A percentile compares a stretch with the other conserved stretches of the same genome.
Conservation (phyloP, 2,113 vertebrate genomes). For the Athene cunicularia region DNA sequence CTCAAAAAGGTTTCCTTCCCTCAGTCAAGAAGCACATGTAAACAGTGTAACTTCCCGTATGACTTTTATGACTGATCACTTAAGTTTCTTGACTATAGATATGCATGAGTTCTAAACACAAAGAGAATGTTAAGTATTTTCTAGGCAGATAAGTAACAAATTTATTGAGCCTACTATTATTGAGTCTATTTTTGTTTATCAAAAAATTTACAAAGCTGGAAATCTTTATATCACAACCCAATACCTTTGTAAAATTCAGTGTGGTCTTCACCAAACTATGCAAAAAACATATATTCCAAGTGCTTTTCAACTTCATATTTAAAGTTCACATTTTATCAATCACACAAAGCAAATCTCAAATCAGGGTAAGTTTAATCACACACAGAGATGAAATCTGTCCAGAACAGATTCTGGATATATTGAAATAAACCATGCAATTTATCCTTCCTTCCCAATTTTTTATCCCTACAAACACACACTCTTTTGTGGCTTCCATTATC, state of each 20-base stretch:
- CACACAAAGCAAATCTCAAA: neutral
- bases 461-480: fast-evolving
- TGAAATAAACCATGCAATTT: neutral
- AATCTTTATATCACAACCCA: neutral
- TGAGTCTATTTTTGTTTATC: neutral
- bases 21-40: neutral
- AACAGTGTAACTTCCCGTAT: neutral
- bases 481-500: neutral
- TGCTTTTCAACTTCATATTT: neutral
- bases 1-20: neutral
- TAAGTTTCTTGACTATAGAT: neutral
- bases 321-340: neutral
- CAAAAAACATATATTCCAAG: neutral
- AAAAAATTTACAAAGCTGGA: neutral
- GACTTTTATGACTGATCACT: neutral
- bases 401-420: neutral
- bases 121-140: neutral
- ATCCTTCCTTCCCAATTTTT: neutral
- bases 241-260: neutral
- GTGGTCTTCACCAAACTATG: neutral
- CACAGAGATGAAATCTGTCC: neutral
- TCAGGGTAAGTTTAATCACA: neutral
- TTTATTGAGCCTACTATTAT: neutral
- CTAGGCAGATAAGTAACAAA: neutral
- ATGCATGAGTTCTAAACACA: neutral